Conservation (phyloP, 2,888 invertebrate species). For the Ichneumon xanthorius region DNA sequence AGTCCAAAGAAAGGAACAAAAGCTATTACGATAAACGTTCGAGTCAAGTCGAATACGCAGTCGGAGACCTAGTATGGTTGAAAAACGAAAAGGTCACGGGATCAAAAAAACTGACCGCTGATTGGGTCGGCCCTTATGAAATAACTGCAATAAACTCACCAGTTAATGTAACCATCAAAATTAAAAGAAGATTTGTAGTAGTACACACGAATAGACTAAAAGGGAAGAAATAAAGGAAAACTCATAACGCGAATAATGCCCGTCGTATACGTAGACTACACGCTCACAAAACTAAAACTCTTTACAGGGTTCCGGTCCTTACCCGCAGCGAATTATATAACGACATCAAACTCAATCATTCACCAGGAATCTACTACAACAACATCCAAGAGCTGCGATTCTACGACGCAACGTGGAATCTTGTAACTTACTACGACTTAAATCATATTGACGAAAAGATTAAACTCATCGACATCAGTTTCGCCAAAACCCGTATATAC, state of each 20-base stretch:
- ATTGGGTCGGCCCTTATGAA: conserved; percentile 67
- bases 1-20: conserved; percentile 70
- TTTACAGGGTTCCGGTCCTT: neutral
- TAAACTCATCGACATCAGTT: conserved; percentile 4
- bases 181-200: conserved; percentile 50
- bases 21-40: conserved; percentile 68
- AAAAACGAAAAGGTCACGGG: conserved; percentile 53
- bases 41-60: conserved; percentile 60
- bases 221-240: conserved; percentile 18
- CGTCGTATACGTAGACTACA: neutral
- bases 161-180: conserved; percentile 59
- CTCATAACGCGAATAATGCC: conserved; percentile 1
- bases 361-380: conserved; percentile 62
- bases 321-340: conserved; percentile 26
- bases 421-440: conserved; percentile 13
- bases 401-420: conserved; percentile 30
- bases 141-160: conserved; percentile 68
- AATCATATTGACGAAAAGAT: conserved; percentile 23
- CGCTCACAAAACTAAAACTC: neutral
- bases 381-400: conserved; percentile 47
- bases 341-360: conserved; percentile 34
- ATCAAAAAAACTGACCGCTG: conserved; percentile 35
- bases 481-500: conserved; percentile 14
- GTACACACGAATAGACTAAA: conserved; percentile 44
- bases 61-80: conserved; percentile 69